Conservation (phyloP, 2,888 invertebrate species). For the Coelinius sp. region DNA sequence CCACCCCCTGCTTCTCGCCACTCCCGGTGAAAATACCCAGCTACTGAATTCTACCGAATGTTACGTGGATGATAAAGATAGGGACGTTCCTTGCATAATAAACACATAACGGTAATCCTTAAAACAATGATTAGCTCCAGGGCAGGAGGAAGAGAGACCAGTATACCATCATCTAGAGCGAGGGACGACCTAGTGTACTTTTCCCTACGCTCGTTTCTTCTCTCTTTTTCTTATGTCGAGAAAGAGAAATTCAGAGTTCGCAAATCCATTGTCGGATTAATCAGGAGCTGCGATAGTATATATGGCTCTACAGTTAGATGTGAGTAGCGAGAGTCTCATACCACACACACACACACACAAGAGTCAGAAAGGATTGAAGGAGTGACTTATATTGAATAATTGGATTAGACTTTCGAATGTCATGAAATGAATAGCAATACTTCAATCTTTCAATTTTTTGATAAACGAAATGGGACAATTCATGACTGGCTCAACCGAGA, state of each 20-base stretch:
- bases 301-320: not conserved
- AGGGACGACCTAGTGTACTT: not conserved
- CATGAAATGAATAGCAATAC: not conserved
- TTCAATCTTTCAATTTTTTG: not conserved
- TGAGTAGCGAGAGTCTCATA: not conserved
- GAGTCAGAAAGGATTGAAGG: not conserved
- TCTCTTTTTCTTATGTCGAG: slow-evolving; percentile 31
- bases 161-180: not conserved
- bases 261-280: slow-evolving; percentile 61
- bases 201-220: slow-evolving; percentile 32
- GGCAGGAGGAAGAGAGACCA: slow-evolving; percentile 36
- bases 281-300: slow-evolving; percentile 47
- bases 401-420: not conserved
- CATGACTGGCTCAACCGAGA: not conserved
- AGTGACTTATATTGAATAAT: not conserved
- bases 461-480: not conserved
- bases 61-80: slow-evolving; percentile 52
- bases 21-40: slow-evolving; percentile 42
- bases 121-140: slow-evolving; percentile 69
- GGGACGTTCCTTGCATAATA: slow-evolving; percentile 63
- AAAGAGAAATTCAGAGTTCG: slow-evolving; percentile 48
- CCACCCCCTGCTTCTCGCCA: slow-evolving; percentile 10
- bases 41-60: slow-evolving; percentile 66
- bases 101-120: slow-evolving; percentile 70
- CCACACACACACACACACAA: not conserved